Base-by-base conservation (phyloP, 2,888 invertebrate genomes). In the Himalopsyche kuldschensis region DNA sequence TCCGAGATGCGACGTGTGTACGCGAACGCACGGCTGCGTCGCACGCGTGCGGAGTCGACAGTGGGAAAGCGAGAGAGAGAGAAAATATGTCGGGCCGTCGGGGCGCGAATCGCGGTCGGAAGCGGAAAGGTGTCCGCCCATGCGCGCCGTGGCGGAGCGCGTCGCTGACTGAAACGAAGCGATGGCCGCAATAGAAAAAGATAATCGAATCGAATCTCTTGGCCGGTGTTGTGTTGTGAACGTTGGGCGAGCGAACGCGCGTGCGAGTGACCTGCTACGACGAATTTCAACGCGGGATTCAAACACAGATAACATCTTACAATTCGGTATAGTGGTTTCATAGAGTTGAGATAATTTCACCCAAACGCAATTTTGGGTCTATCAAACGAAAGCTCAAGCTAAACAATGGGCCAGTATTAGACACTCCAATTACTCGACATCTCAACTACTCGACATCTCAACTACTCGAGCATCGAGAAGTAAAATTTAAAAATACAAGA, bases 81-180 rank as follows among this genome's bases (percentile, higher is more conserved):
- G 15, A 41, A 41, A 41, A 41, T 41, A 55, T 41, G 76, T 27
- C 32, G 47, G 76, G 69, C 75, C 75, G 46, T 47, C n/a, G 48
- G 32, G 46, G 32, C 78, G 81, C 78, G 32, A 32, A 48, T 63
- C 63, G 81, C 81, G 47, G 30, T 20, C 78, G 81, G 78, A 82
- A 63, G 78, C 81, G 81, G 81, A 82, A 24, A 78, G 41, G 63
- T 63, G 63, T 63, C 81, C 81, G 81, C 81, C 81, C 81, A 69
- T 82, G 63, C 78, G 81, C 27, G 63, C 75, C 17, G 75, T 31
- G 75, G 32, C 75, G 30, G 75, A 75, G 75, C 31, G 31, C 31
- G 31, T 20, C 17, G 27, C 75, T 30, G 75, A 32, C 75, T 30
- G 75, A 32, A 30, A 75, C 75, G n/a, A 27, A 76, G 81, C 81